These are phyloP conservation scores for Dolomedes plantarius DNA, from an alignment of 2,888 invertebrate species.

Conservation along the genomic window DNA sequence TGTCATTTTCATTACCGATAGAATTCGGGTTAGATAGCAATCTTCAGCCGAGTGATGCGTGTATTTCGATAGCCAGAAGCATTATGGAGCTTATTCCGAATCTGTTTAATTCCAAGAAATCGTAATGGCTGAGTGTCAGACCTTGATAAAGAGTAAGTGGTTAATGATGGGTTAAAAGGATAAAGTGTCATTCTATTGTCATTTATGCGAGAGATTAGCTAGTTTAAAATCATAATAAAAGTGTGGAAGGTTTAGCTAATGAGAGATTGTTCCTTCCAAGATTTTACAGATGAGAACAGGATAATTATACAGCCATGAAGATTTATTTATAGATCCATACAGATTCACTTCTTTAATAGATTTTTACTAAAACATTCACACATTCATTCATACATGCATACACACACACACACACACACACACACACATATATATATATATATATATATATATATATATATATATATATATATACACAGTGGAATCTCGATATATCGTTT, in stretches of 20 bases:
- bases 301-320: background rate
- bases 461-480: too few species aligned
- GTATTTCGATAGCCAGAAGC: constrained; percentile 6
- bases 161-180: constrained; percentile 36
- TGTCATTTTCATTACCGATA: constrained; percentile 30
- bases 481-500: too few species aligned
- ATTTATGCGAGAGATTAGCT: constrained; percentile 8
- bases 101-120: constrained; percentile 26
- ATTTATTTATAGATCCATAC: background rate
- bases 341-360: too few species aligned
- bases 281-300: background rate
- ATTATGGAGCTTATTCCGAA: constrained; percentile 22
- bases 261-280: background rate
- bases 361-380: too few species aligned
- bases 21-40: background rate
- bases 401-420: too few species aligned
- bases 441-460: too few species aligned
- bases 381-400: too few species aligned
- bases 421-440: too few species aligned
- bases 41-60: constrained; percentile 7
- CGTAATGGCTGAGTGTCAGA: constrained; percentile 14
- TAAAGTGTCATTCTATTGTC: constrained; percentile 29
- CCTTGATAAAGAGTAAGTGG: constrained; percentile 40
- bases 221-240: background rate
- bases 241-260: background rate